A percentile compares a stretch with the other conserved stretches of the same genome.
These are phyloP conservation scores for Cossypha heuglini DNA, from an alignment of 2,797 vertebrate genomes.

Conservation along the genomic window DNA sequence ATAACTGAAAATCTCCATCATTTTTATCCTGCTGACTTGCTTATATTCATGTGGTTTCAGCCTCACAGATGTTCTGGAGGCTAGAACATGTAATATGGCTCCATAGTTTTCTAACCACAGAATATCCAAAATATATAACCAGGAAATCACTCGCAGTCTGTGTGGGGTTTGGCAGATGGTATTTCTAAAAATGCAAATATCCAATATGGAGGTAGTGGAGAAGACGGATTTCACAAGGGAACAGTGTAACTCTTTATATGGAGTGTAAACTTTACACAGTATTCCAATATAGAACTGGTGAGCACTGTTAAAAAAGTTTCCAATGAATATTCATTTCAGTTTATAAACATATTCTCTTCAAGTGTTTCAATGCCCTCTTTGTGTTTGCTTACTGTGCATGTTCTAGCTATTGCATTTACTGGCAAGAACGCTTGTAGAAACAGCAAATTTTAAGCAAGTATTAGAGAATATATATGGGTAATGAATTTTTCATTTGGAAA, in stretches of 20 bases:
- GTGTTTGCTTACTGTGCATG: slow-evolving; percentile 70
- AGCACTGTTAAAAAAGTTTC: slow-evolving; percentile 67
- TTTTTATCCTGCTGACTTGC: slow-evolving; percentile 33
- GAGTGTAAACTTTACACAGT: slow-evolving; percentile 68
- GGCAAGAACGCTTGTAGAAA: slow-evolving; percentile 28
- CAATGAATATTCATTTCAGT: slow-evolving; percentile 69
- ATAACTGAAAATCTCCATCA: slow-evolving; percentile 13
- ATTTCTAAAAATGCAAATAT: slow-evolving; percentile 71
- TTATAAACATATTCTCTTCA: slow-evolving; percentile 70
- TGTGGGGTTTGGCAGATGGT: slow-evolving; percentile 66
- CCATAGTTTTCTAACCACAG: slow-evolving; percentile 69
- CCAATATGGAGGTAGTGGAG: slow-evolving; percentile 64
- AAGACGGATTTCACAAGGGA: slow-evolving; percentile 62
- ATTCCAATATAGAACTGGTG: slow-evolving; percentile 68
- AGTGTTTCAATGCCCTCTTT: slow-evolving; percentile 67
- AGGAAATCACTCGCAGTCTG: slow-evolving; percentile 68
- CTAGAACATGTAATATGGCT: slow-evolving; percentile 61
- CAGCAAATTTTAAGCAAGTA: slow-evolving; percentile 51
- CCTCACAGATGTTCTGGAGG: slow-evolving; percentile 66
- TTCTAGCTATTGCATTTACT: slow-evolving; percentile 57
- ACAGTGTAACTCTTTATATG: slow-evolving; percentile 70
- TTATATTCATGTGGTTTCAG: slow-evolving; percentile 44
- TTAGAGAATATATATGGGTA: slow-evolving; percentile 17
- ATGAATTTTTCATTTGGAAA: slow-evolving; percentile 34
- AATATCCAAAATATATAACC: slow-evolving; percentile 70